phyloP scores from a whole-genome alignment of 2,888 invertebrate species.

The Chymomyza procnemis region DNA sequence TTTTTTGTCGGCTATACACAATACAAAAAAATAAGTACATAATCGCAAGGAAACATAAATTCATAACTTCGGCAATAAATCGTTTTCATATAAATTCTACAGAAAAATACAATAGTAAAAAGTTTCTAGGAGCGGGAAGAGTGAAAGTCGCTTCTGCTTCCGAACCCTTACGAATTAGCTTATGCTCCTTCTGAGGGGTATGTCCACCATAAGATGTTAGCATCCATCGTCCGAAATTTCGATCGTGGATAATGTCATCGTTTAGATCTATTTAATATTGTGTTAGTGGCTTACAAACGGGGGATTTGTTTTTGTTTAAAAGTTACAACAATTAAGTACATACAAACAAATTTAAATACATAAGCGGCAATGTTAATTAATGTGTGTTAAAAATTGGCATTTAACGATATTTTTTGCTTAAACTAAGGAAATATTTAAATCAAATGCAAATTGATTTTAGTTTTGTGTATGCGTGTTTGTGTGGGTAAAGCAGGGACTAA shows the following conservation, averaged over 20 bases:
- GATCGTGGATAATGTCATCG: too few relatives aligned
- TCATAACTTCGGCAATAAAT: conserved; percentile 57
- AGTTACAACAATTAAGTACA: not conserved
- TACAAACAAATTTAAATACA: not conserved
- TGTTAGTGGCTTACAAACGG: not conserved
- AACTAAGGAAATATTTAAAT: not conserved
- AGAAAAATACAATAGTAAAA: conserved; percentile 8
- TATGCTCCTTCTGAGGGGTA: too few relatives aligned
- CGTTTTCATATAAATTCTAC: conserved; percentile 31
- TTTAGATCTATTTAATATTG: too few relatives aligned
- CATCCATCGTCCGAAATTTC: too few relatives aligned
- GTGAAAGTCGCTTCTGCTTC: too few relatives aligned
- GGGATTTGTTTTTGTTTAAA: not conserved
- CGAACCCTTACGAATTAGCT: too few relatives aligned
- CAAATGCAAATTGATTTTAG: conserved; percentile 12
- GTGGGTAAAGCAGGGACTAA: conserved; percentile 1
- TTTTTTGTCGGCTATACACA: conserved; percentile 2
- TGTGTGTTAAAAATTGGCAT: not conserved
- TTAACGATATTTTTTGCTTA: not conserved
- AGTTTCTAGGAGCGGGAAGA: conserved; percentile 6
- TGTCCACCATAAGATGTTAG: too few relatives aligned
- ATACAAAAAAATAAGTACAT: conserved; percentile 28
- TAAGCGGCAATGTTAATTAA: not conserved
- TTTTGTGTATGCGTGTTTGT: conserved; percentile 17
- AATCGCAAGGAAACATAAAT: conserved; percentile 49